Percentiles rank a stretch among this genome's conserved stretches.
Conservation (phyloP, 2,888 invertebrate species). For the Tethea ocularis region DNA sequence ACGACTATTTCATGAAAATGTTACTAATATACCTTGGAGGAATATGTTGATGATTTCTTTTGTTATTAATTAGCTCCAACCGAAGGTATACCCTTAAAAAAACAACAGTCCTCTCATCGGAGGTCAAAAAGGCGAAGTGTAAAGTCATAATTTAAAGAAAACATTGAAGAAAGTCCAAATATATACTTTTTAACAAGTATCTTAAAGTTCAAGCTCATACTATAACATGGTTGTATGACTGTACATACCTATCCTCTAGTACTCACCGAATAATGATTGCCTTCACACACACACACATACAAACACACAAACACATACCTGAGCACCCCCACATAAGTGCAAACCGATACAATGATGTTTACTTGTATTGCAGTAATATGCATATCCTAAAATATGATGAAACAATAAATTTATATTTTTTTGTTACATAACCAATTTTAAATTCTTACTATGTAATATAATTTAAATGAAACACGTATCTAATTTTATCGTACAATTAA, state of each 20-base stretch:
- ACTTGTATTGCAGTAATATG: conserved; percentile 21
- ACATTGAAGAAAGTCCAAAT: conserved; percentile 1
- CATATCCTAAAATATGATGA: conserved; percentile 33
- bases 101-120: not conserved
- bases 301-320: conserved; percentile 23
- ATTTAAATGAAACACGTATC: too few relatives aligned
- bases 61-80: too few relatives aligned
- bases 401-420: not conserved
- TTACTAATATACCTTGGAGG: too few relatives aligned
- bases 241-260: conserved; percentile 70
- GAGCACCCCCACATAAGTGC: conserved; percentile 11
- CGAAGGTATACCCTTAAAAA: too few relatives aligned
- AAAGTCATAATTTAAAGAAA: conserved; percentile 2
- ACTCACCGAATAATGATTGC: conserved; percentile 74
- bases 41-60: too few relatives aligned
- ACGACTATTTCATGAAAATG: too few relatives aligned
- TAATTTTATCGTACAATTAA: too few relatives aligned
- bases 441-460: too few relatives aligned
- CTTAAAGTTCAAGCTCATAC: conserved; percentile 2
- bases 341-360: conserved; percentile 23
- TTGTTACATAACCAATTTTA: too few relatives aligned
- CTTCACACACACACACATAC: conserved; percentile 44
- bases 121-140: not conserved
- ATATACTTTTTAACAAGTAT: not conserved
- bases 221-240: conserved; percentile 24